Percentiles rank a stretch among this genome's conserved stretches.
Evolutionary conservation across 1,140 invertebrate genomes (phyloP).

Genomic region (Drosophila kohkoa): DNA sequence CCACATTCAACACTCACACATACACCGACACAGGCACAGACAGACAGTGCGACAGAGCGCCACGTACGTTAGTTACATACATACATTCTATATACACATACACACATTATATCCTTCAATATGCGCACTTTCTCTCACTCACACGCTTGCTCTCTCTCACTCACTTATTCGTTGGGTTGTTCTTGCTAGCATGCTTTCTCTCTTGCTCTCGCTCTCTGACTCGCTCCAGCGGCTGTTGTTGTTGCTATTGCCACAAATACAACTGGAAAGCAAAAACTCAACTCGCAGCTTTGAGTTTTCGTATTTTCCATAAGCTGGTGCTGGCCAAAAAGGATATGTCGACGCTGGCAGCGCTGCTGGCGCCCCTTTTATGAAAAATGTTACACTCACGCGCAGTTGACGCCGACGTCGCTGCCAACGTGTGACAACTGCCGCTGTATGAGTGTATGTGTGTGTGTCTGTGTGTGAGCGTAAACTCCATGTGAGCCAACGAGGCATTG

Average conservation of each 20-base stretch:
- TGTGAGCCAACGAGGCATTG: constrained; percentile 64
- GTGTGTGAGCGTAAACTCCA: constrained; percentile 59
- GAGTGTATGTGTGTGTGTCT: constrained; percentile 24
- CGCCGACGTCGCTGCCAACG: constrained; percentile 60
- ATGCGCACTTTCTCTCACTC: constrained; percentile 36
- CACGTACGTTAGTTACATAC: constrained; percentile 65
- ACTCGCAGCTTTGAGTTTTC: constrained; percentile 63
- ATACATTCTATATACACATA: constrained; percentile 17
- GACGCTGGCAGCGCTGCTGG: constrained; percentile 51
- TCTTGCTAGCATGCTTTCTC: constrained; percentile 9
- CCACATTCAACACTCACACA: constrained; percentile 21
- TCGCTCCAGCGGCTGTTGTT: constrained; percentile 4
- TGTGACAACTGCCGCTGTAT: constrained; percentile 70
- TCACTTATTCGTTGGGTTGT: constrained; percentile 17
- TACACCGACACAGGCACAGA: constrained; percentile 28
- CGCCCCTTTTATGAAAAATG: constrained; percentile 76
- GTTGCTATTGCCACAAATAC: constrained; percentile 14
- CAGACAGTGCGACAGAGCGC: constrained; percentile 55
- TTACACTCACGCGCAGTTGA: constrained; percentile 77
- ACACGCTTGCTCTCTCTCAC: constrained; percentile 27
- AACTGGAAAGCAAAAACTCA: constrained; percentile 73
- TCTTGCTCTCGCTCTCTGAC: constrained; percentile 8
- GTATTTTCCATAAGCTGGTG: constrained; percentile 73
- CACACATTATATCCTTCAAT: constrained; percentile 15
- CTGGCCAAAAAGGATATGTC: constrained; percentile 76